A percentile compares a stretch with the other conserved stretches of the same genome.
phyloP scores from a whole-genome alignment of 2,113 vertebrate species.

The Anarrhichthys ocellatus region DNA sequence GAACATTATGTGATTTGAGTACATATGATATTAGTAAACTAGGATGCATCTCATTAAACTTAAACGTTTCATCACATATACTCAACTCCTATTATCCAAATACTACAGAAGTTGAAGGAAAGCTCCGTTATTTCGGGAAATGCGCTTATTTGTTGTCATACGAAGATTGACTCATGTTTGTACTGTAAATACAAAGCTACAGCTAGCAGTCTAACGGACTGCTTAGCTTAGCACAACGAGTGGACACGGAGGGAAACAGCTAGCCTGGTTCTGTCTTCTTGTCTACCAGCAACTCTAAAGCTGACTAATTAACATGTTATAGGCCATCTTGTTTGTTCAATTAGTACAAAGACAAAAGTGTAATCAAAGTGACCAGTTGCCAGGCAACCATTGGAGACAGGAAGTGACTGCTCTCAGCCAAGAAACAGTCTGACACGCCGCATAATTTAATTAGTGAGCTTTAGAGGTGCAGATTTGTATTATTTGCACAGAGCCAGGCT shows the following conservation, averaged over 20 bases:
- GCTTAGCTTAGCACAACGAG: background rate
- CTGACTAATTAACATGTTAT: background rate
- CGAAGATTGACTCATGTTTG: background rate
- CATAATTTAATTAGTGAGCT: background rate
- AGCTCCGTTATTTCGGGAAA: background rate
- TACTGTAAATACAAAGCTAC: background rate
- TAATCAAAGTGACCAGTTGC: slow-evolving; percentile 3
- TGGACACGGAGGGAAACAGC: background rate
- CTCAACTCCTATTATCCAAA: background rate
- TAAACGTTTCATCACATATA: background rate
- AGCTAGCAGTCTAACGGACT: too few relatives aligned
- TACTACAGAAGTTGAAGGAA: background rate
- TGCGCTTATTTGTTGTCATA: background rate
- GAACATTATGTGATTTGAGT: background rate
- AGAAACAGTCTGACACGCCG: background rate
- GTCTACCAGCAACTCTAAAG: background rate
- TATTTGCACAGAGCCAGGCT: background rate
- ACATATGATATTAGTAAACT: background rate
- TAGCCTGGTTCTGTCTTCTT: background rate
- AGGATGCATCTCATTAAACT: background rate
- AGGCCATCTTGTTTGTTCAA: background rate
- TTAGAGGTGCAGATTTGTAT: background rate
- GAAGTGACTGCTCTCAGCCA: background rate
- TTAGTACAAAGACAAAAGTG: background rate
- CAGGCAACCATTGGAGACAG: slow-evolving; percentile 19